Base-by-base conservation (phyloP, 2,888 invertebrate species). In the Tenthredo amoena region DNA sequence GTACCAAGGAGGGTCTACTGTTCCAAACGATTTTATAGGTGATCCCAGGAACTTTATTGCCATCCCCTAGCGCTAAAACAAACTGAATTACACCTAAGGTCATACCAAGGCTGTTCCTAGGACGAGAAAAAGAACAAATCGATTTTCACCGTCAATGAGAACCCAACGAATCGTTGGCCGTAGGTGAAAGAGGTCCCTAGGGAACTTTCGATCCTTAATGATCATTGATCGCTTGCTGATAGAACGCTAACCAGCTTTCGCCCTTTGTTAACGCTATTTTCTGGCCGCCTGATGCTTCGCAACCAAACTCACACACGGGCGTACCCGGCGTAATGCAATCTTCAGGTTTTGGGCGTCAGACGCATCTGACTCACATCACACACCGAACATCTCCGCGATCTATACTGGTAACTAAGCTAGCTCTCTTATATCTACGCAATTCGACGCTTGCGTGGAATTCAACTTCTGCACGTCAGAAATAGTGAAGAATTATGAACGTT, bases 51-150 rank as follows among this genome's bases (percentile, higher is more conserved):
- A 88, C 87, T 92, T 92, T 92, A 92, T 89, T 90, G 88, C 89
- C 89, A 89, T 90, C 89, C 90, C 88, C 86, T 87, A 90, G 89
- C 88, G 91, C 91, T 91, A 90, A 91, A 92, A 90, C 91, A 89
- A 87, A 88, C 88, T 89, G 90, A 92, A 92, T 91, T 91, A 91
- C 91, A 89, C 84, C 87, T 86, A 87, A 86, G 88, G 87, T 89
- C 81, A 62, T 62, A 62, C 81, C 43, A 31, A 62, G 43, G 21
- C 81, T 62, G 18, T 58, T 81, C 62, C 81, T 81, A 55, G 40
- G 31, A 47, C n/a, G 34, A n/a, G 40, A 50, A 50, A 58, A 43
- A 12, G 62, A 81, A 62, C 81, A 26, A 81, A 81, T 81, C 81
- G 81, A 81, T 81, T 81, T 65, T 81, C 62, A 65, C 43, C 81